Evolutionary conservation across 2,888 invertebrate genomes (phyloP), one percentile per base, ranked within the genome.

Genomic region (Pseudoips prasinana): DNA sequence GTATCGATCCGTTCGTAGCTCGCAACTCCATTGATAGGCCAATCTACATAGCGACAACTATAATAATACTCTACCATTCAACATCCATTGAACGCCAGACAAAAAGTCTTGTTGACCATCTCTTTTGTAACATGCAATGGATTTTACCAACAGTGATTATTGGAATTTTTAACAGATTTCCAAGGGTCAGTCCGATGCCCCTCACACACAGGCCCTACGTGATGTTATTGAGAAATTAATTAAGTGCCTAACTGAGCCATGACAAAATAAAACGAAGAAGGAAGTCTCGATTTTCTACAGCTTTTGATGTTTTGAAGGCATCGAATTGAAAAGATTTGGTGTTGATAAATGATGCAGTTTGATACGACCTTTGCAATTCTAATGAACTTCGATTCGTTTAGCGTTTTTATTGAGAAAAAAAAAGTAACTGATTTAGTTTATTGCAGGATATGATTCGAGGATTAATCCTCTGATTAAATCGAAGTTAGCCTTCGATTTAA

Each of bases 201-300:
- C 62, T 55, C 69, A 71, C 65, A 69, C 47, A 61, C 61, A 64
- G 49, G 20, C 41, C 33, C 56, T 68, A 76, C 79, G 82, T 82
- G 80, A 73, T 64, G 70, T 63, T 64, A 77, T 77, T 73, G 71
- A 66, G 39, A 58, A 75, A 68, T 76, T 79, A 79, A 80, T 81
- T 74, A 77, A 66, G 58, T 51, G 61, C 55, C 46, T 37, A 49
- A 52, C 57, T 25, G 43, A 52, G 25, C 46, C 57, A 50, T 60
- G 57, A 58, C 54, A 50, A 52, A 46, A 58, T 59, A 56, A 60
- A 64, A 65, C 46, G 46, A 46, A 31, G 31, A n/a, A n/a, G 58
- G 59, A 54, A 57, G 55, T 49, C 37, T 49, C 49, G 53, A 60
- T 67, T 63, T 38, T 60, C 40, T 33, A 31, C 45, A 59, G 41